Evolutionary conservation across 2,113 vertebrate species (phyloP).

Genomic region (Petroica traversi): DNA sequence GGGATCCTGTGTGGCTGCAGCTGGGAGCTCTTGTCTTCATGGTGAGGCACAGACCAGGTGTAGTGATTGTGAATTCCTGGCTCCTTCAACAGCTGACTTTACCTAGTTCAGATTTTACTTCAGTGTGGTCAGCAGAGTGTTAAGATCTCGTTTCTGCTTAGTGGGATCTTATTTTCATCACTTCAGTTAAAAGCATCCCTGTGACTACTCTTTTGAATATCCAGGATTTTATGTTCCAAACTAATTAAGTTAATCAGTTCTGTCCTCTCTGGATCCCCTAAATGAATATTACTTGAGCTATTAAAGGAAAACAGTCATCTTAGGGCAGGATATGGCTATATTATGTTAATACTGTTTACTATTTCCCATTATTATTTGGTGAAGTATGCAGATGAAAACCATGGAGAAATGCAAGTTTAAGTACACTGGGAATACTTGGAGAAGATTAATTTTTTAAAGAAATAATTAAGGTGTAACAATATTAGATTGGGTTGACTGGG

Average conservation of each 20-base stretch:
- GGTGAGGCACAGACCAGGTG: not conserved
- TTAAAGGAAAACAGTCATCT: not conserved
- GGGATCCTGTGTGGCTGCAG: fast-evolving
- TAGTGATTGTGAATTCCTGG: not conserved
- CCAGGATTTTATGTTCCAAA: not conserved
- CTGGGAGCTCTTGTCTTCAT: not conserved
- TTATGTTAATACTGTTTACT: not conserved
- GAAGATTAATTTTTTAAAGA: not conserved
- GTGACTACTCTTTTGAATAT: not conserved
- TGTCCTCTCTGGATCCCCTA: not conserved
- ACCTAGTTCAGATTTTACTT: not conserved
- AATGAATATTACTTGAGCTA: not conserved
- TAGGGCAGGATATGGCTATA: not conserved
- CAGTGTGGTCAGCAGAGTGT: not conserved
- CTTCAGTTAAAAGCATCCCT: not conserved
- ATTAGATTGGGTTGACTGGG: not conserved
- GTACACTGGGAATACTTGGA: not conserved
- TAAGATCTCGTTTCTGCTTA: not conserved
- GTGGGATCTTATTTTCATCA: not conserved
- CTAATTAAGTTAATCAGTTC: not conserved
- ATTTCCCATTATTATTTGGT: not conserved
- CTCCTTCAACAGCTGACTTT: not conserved
- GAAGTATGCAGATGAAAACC: not conserved
- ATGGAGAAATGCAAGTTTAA: not conserved
- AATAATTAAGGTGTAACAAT: not conserved